Percentiles rank a stretch among this genome's conserved stretches.
These are phyloP conservation scores for Hedya salicella DNA, from an alignment of 2,888 invertebrate genomes.

Conservation along the genomic window DNA sequence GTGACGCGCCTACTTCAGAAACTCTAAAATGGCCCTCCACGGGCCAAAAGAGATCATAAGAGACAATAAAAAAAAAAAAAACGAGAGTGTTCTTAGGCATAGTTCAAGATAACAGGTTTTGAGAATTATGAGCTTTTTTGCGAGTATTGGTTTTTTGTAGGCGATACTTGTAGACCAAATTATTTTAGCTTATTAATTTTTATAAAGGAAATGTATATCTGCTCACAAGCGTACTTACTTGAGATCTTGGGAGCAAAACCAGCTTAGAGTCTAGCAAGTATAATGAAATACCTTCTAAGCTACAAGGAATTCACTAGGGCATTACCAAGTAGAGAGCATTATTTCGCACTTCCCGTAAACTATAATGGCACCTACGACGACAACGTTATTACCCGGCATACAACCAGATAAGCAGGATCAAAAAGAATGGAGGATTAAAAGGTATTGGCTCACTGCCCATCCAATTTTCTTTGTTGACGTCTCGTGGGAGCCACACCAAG, in stretches of 20 bases:
- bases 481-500: conserved; percentile 74
- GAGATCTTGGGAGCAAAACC: neutral
- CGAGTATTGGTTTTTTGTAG: too few relatives aligned
- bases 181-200: too few relatives aligned
- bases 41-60: too few relatives aligned
- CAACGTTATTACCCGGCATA: conserved; percentile 72
- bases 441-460: conserved; percentile 83
- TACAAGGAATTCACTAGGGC: conserved; percentile 15
- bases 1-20: too few relatives aligned
- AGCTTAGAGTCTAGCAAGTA: neutral
- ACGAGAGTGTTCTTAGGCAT: too few relatives aligned
- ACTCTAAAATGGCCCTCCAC: too few relatives aligned
- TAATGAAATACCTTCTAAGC: conserved; percentile 2
- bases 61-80: too few relatives aligned
- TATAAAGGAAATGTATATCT: too few relatives aligned
- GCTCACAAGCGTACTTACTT: neutral
- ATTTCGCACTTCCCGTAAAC: conserved; percentile 18
- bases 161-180: too few relatives aligned
- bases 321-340: neutral
- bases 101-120: too few relatives aligned
- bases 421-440: conserved; percentile 81
- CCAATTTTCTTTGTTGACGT: conserved; percentile 84
- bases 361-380: conserved; percentile 52
- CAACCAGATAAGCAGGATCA: conserved; percentile 77
- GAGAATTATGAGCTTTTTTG: too few relatives aligned